Evolutionary conservation across 2,888 invertebrate species (phyloP).

Genomic region (Aspidapion aeneum): DNA sequence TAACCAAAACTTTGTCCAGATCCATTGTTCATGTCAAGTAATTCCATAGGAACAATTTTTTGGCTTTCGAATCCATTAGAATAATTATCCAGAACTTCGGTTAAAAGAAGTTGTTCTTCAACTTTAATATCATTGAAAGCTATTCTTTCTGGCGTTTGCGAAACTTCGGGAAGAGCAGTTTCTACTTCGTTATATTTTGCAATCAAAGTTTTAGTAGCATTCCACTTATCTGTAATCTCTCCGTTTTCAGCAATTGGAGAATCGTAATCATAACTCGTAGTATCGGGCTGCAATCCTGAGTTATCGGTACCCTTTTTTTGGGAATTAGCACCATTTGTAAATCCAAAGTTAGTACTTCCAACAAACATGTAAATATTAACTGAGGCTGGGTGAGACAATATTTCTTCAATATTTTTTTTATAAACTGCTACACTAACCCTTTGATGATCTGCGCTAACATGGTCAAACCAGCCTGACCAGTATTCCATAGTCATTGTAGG

Average conservation of each 20-base stretch:
- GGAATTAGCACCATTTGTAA: constrained; percentile 36
- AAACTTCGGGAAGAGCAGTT: constrained; percentile 57
- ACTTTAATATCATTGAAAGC: constrained; percentile 71
- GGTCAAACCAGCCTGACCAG: constrained; percentile 60
- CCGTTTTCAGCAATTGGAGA: constrained; percentile 21
- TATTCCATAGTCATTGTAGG: constrained; percentile 58
- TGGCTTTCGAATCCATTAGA: background rate
- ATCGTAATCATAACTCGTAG: constrained; percentile 24
- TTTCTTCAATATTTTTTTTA: constrained; percentile 33
- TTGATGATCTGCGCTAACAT: constrained; percentile 48
- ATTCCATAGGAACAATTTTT: constrained; percentile 36
- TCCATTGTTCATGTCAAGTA: constrained; percentile 40
- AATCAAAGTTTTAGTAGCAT: constrained; percentile 51
- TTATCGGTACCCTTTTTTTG: constrained; percentile 15
- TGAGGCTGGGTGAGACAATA: constrained; percentile 44
- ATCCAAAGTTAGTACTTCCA: constrained; percentile 85
- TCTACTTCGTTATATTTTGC: constrained; percentile 40
- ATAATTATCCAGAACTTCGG: constrained; percentile 28
- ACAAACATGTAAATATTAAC: constrained; percentile 91
- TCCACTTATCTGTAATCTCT: constrained; percentile 75
- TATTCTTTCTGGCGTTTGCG: constrained; percentile 68
- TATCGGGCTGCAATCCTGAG: constrained; percentile 20
- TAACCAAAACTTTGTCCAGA: constrained; percentile 57
- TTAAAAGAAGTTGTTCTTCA: constrained; percentile 36
- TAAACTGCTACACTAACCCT: constrained; percentile 29